Base-by-base conservation (phyloP, 2,888 invertebrate genomes). In the Sarcophaga carnaria region DNA sequence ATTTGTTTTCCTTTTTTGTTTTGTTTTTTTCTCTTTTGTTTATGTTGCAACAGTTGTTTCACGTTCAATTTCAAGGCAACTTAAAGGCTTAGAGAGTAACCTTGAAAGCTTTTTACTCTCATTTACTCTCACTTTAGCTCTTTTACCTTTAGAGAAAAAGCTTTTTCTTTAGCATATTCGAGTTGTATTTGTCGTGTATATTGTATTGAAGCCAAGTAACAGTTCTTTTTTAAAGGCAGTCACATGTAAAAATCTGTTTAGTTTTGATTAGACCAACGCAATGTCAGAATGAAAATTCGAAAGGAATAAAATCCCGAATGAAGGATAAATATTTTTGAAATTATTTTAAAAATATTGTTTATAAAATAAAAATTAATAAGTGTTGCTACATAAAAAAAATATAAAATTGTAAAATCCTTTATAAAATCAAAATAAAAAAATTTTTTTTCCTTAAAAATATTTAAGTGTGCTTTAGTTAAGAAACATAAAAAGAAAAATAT, bases 51-150 rank as follows among this genome's bases (percentile, higher is more conserved):
- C 87, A 87, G 87, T 87, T 87, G 12, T 78, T 84, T 82, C 84
- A 87, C 72, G 87, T 87, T 84, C 84, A 84, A 79, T 76, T 79
- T 84, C 87, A 87, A 87, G 87, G 87, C 81, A 82, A 84, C 70
- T 67, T 78, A 80, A 85, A 84, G 74, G 81, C 72, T 81, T 79
- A 67, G 74, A 85, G 71, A 83, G 79, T 87, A 86, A 87, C 88
- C 88, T 88, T 88, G 88, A 88, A 81, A 88, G 79, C 86, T 88
- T 77, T 80, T 70, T 49, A 37, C 45, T 69, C 25, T 67, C 20
- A 20, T 54, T 78, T 37, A 14, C 47, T 27, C n/a, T 59, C 62
- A 45, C 27, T 47, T n/a, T 54, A 47, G 71, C 64, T 71, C 54
- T 79, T 11, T 66, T 37, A 37, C 3, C 20, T 62, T 62, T 62